Evolutionary conservation across 2,797 vertebrate genomes (phyloP).

Genomic region (Antrozous pallidus): DNA sequence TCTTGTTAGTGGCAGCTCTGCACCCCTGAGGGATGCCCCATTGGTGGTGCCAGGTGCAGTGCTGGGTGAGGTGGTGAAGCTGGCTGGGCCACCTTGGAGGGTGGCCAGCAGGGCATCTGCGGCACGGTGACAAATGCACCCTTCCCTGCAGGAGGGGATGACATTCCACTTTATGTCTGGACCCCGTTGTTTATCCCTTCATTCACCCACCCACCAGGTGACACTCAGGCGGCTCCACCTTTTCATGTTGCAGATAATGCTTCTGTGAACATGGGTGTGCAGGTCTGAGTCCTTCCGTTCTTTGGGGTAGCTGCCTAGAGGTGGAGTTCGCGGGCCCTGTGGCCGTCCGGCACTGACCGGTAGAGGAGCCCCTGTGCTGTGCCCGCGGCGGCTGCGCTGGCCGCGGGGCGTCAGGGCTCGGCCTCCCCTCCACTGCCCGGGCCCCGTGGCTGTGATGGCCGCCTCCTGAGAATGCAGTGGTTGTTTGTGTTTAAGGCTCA

Average conservation of each 20-base stretch:
- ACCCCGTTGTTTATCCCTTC: background rate
- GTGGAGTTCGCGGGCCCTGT: background rate
- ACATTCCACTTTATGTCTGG: fast-evolving
- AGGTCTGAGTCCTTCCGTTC: background rate
- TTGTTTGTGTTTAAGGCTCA: background rate
- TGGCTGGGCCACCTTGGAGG: background rate
- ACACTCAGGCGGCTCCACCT: background rate
- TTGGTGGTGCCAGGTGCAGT: background rate
- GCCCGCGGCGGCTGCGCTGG: background rate
- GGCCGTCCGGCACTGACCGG: background rate
- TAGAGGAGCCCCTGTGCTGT: background rate
- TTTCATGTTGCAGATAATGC: background rate
- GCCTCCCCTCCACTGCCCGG: background rate
- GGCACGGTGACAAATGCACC: background rate
- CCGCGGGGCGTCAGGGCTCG: too few relatives aligned
- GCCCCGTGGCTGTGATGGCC: too few relatives aligned
- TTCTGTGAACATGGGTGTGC: background rate
- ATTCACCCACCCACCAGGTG: background rate
- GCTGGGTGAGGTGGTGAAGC: background rate
- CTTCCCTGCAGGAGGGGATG: background rate
- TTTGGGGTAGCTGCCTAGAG: background rate
- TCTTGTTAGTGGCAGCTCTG: background rate
- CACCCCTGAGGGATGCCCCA: too few relatives aligned
- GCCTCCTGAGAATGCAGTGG: background rate
- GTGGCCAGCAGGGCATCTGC: background rate